Base-by-base conservation (phyloP, 2,113 vertebrate genomes). In the Etheostoma cragini region DNA sequence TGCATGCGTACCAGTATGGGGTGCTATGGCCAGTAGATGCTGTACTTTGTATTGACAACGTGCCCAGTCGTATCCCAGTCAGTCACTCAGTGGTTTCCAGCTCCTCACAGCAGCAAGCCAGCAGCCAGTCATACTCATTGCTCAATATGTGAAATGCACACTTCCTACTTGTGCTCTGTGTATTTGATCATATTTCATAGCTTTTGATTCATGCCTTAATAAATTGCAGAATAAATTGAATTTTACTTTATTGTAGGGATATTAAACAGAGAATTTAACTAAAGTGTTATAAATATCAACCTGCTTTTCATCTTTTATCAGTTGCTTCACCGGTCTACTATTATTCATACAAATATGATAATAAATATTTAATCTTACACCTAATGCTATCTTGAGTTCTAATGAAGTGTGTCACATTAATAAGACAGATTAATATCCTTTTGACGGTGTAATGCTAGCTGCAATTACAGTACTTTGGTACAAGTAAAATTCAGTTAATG, bases 11-110 rank as follows among this genome's bases (percentile, higher is more conserved):
- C 72, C 65, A 84, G 81, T 82, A 56, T 88, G 84, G 74, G 85
- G 85, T 76, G 78, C 80, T 89, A 70, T 76, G 87, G 88, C 80
- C 83, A 75, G 84, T 81, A 73, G 83, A 86, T 70, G 80, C 84
- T 92, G 86, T 80, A 86, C 86, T 93, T 90, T 88, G 89, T 89
- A 75, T 90, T 91, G 86, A 91, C 83, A 87, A 63, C 82, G 63
- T 80, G 90, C 88, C 91, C 86, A 63, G 76, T 90, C 89, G 73
- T 83, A 79, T 82, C 86, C 77, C 84, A 85, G 80, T 86, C 88
- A 83, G 78, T 86, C 86, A 85, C 85, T 85, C 82, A 83, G 89
- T 89, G 90, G 86, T 94, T 92, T 93, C 84, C 90, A 90, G 88
- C 84, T 79, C 87, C 79, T 90, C 83, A 78, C 68, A 89, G 84